A percentile compares a stretch with the other conserved stretches of the same genome.
Evolutionary conservation across 2,113 vertebrate species (phyloP).

Genomic region (Pachypanchax playfairii): DNA sequence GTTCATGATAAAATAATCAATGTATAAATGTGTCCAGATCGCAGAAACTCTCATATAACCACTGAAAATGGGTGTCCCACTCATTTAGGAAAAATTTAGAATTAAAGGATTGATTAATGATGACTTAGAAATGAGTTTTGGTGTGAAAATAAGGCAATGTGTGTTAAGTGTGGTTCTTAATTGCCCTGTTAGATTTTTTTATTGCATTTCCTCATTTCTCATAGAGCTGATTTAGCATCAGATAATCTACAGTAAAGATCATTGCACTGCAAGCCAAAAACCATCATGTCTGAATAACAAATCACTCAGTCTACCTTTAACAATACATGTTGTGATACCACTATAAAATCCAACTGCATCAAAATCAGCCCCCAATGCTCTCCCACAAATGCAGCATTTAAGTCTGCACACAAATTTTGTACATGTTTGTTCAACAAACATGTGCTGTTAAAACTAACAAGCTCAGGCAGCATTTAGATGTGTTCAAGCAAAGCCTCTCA

Average conservation of each 20-base stretch:
- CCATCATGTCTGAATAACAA: constrained; percentile 5
- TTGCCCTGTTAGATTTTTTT: constrained; percentile 43
- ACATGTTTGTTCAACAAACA: constrained; percentile 30
- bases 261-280: constrained; percentile 23
- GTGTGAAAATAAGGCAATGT: constrained; percentile 54
- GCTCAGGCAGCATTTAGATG: constrained; percentile 38
- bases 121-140: constrained; percentile 26
- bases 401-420: constrained; percentile 12
- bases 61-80: constrained; percentile 24
- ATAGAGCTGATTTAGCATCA: constrained; percentile 23
- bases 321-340: constrained; percentile 9
- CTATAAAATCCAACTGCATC: constrained; percentile 28
- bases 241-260: constrained; percentile 20
- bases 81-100: constrained; percentile 32
- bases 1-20: constrained; percentile 25
- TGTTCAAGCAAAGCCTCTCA: constrained; percentile 46
- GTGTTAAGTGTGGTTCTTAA: constrained; percentile 39
- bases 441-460: constrained; percentile 27
- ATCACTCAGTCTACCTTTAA: constrained; percentile 4
- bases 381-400: constrained; percentile 13
- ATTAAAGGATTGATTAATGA: constrained; percentile 14
- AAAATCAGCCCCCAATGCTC: constrained; percentile 13
- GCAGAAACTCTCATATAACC: constrained; percentile 1
- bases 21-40: constrained; percentile 5
- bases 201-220: constrained; percentile 49